Evolutionary conservation across 2,797 vertebrate genomes (phyloP).

Genomic region (Nasua narica): DNA sequence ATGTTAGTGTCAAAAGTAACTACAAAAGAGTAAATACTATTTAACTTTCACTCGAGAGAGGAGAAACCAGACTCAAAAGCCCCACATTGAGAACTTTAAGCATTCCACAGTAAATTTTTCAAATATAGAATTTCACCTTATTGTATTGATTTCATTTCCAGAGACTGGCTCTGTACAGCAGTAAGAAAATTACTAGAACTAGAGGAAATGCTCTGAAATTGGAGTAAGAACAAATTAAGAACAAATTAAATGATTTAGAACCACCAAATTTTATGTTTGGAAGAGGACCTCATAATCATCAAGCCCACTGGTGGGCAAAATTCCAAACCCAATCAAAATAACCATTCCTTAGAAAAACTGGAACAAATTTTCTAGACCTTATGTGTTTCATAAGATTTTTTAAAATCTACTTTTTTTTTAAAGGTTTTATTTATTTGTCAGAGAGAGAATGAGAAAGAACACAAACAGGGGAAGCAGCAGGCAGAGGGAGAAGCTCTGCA

Average conservation of each 20-base stretch:
- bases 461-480: too few relatives aligned
- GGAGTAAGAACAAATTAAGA: background rate
- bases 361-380: background rate
- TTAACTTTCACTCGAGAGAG: background rate
- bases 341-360: background rate
- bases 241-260: background rate
- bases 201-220: background rate
- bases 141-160: conserved; percentile 28
- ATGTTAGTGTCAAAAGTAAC: conserved; percentile 4
- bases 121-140: conserved; percentile 35
- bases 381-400: background rate
- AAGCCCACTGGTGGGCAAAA: background rate
- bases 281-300: background rate
- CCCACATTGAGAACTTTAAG: background rate
- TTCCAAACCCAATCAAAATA: background rate
- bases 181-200: background rate
- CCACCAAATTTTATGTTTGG: background rate
- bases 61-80: background rate
- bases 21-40: background rate
- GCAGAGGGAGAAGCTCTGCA: too few relatives aligned
- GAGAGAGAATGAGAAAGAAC: too few relatives aligned
- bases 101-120: background rate
- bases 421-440: too few relatives aligned
- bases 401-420: background rate
- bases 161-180: background rate